A percentile compares a stretch with the other conserved stretches of the same genome.
phyloP scores from a whole-genome alignment of 2,113 vertebrate species.

The Hypanus sabinus region DNA sequence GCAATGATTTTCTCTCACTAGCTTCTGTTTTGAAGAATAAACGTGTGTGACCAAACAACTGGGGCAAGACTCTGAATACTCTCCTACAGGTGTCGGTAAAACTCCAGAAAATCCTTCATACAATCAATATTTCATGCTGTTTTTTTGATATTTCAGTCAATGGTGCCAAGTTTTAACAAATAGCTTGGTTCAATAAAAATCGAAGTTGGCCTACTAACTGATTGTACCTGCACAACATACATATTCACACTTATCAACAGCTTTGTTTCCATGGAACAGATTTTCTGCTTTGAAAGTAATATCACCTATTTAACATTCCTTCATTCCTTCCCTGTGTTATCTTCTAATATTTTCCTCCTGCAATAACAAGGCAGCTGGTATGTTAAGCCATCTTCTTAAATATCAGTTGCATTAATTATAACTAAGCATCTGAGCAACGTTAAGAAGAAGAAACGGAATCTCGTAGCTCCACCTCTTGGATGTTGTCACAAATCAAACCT shows the following conservation, averaged over 20 bases:
- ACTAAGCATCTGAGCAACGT: neutral
- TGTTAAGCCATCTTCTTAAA: neutral
- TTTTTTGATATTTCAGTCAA: neutral
- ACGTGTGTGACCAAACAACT: neutral
- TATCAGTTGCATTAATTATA: neutral
- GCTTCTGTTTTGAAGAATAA: slow-evolving; percentile 31
- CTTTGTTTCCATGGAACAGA: neutral
- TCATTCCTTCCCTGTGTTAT: neutral
- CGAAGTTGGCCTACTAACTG: neutral
- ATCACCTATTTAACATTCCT: neutral
- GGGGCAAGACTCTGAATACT: neutral
- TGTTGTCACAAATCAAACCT: neutral
- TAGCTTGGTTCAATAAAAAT: neutral
- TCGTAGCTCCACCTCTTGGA: neutral
- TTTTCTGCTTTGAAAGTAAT: slow-evolving; percentile 10
- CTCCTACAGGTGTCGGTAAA: neutral
- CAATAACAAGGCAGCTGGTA: neutral
- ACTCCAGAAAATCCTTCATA: neutral
- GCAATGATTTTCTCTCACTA: neutral
- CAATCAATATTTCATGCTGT: neutral
- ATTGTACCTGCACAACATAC: neutral
- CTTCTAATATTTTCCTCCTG: neutral
- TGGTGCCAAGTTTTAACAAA: neutral
- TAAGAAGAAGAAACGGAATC: neutral
- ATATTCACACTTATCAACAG: neutral